These are phyloP conservation scores for Rallus limicola DNA, from an alignment of 2,113 vertebrate species.

Conservation along the genomic window DNA sequence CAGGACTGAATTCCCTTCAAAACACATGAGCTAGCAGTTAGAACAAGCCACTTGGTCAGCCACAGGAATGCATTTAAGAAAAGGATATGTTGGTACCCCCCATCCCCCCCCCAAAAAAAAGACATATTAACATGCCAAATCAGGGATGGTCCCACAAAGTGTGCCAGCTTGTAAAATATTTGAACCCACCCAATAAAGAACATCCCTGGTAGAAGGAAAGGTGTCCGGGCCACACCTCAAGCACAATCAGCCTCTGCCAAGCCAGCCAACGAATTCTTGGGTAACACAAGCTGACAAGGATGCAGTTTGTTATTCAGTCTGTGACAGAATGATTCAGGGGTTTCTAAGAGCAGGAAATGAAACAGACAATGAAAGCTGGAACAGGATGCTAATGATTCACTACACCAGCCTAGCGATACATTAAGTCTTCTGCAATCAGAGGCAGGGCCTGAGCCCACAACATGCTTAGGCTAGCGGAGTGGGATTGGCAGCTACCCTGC, in stretches of 20 bases:
- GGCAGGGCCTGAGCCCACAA: not conserved
- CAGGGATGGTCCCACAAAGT: not conserved
- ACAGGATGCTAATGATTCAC: slow-evolving; percentile 72
- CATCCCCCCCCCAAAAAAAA: not conserved
- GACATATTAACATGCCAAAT: not conserved
- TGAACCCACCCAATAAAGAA: not conserved
- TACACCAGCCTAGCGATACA: slow-evolving; percentile 44
- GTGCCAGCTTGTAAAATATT: not conserved
- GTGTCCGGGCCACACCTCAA: not conserved
- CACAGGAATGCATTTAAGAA: slow-evolving; percentile 44
- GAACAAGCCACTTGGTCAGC: not conserved
- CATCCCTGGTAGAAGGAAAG: not conserved
- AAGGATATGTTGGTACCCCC: not conserved
- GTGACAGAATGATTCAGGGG: slow-evolving; percentile 67
- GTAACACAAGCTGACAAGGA: slow-evolving; percentile 31
- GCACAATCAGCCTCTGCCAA: not conserved
- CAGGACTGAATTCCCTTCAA: slow-evolving; percentile 24
- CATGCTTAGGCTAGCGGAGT: slow-evolving; percentile 19
- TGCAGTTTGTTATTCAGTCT: slow-evolving; percentile 42
- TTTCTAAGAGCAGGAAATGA: slow-evolving; percentile 69
- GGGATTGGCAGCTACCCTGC: not conserved
- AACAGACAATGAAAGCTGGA: slow-evolving; percentile 69
- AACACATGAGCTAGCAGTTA: not conserved
- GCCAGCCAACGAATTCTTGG: slow-evolving; percentile 37
- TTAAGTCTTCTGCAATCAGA: slow-evolving; percentile 57